phyloP scores from a whole-genome alignment of 2,888 invertebrate genomes.

The Phortica okadai region DNA sequence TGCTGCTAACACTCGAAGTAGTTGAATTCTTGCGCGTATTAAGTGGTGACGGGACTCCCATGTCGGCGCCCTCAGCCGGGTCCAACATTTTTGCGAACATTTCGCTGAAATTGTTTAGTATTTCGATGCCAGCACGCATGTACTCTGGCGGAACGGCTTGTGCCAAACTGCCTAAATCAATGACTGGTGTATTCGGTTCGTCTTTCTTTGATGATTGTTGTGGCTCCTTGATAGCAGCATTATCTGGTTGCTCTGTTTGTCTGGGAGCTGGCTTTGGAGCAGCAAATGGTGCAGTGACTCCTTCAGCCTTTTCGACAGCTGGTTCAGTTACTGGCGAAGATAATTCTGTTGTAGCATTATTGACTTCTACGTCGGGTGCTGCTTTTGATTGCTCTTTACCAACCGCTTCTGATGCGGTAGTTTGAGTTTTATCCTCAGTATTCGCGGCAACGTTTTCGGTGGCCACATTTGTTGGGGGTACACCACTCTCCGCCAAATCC shows the following conservation, averaged over 20 bases:
- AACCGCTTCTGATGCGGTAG: not conserved
- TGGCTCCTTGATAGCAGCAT: slow-evolving; percentile 38
- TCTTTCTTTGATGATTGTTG: slow-evolving; percentile 24
- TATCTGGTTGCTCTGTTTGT: not conserved
- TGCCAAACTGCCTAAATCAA: slow-evolving; percentile 59
- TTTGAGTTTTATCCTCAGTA: slow-evolving; percentile 31
- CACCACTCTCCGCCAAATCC: slow-evolving; percentile 65
- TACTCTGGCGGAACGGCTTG: slow-evolving; percentile 71
- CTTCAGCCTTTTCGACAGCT: slow-evolving; percentile 3
- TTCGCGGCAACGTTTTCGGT: slow-evolving; percentile 19
- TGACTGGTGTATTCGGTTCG: slow-evolving; percentile 54
- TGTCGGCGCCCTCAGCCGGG: slow-evolving; percentile 59
- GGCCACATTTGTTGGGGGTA: not conserved
- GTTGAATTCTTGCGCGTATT: slow-evolving; percentile 28
- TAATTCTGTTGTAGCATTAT: slow-evolving; percentile 6
- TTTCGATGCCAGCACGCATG: slow-evolving; percentile 73
- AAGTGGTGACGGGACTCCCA: slow-evolving; percentile 27
- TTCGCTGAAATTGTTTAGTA: slow-evolving; percentile 74
- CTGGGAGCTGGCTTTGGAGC: slow-evolving; percentile 25
- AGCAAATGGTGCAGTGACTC: not conserved
- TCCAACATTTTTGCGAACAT: slow-evolving; percentile 75
- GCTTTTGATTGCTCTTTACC: not conserved
- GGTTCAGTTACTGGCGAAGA: slow-evolving; percentile 27
- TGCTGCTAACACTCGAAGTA: slow-evolving; percentile 17
- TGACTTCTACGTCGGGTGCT: not conserved